Percentiles rank a stretch among this genome's conserved stretches.
phyloP scores from a whole-genome alignment of 1,140 invertebrate genomes.

The Copidosoma floridanum region DNA sequence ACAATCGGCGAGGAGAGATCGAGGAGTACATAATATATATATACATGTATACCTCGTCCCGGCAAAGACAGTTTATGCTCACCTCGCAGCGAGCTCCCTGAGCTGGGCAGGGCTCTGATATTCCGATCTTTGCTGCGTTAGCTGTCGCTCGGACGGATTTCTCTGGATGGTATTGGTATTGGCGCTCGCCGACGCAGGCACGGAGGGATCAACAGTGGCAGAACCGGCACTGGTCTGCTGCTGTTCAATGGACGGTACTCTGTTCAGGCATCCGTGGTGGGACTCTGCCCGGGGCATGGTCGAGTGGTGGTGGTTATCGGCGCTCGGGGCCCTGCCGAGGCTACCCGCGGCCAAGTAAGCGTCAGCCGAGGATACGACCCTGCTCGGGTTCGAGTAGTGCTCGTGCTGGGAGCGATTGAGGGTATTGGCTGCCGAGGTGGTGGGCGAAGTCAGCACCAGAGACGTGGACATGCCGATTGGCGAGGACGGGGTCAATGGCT shows the following conservation, averaged over 20 bases:
- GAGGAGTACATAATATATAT: no score
- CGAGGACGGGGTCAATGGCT: constrained; percentile 27
- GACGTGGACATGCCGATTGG: constrained; percentile 12
- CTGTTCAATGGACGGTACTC: constrained; percentile 50
- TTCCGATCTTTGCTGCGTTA: constrained; percentile 41
- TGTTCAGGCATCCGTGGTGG: constrained; percentile 43
- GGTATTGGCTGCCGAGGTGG: constrained; percentile 32
- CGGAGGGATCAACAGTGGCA: constrained; percentile 26
- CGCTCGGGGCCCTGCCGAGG: constrained; percentile 37
- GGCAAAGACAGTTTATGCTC: constrained; percentile 55
- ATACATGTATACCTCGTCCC: constrained; percentile 12
- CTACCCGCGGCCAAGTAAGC: constrained; percentile 34
- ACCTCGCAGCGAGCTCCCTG: constrained; percentile 50
- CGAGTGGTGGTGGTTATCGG: constrained; percentile 23
- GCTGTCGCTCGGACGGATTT: constrained; percentile 52
- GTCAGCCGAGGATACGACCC: constrained; percentile 41
- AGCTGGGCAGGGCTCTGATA: constrained; percentile 49
- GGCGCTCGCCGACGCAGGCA: constrained; percentile 12
- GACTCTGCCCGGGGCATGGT: constrained; percentile 36
- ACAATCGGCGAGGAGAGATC: constrained; percentile 9
- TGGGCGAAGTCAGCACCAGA: constrained; percentile 27
- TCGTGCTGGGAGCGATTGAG: constrained; percentile 33
- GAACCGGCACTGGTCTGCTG: not conserved
- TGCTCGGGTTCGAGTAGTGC: constrained; percentile 15
- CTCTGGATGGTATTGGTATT: constrained; percentile 34